phyloP scores from a whole-genome alignment of 2,888 invertebrate genomes.

The Griposia aprilina region DNA sequence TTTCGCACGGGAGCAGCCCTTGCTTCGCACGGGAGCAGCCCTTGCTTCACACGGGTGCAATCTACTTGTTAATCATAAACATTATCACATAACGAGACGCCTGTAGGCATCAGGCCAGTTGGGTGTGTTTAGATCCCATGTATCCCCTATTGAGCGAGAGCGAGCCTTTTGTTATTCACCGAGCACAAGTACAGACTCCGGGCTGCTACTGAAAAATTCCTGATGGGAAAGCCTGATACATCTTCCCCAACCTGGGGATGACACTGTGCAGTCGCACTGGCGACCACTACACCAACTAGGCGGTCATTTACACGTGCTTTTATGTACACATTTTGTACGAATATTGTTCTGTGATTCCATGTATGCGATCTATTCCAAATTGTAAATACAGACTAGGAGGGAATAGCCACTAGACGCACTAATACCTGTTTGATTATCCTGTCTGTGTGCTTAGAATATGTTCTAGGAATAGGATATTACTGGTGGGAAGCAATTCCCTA shows the following conservation, averaged over 20 bases:
- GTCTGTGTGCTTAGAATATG: neutral
- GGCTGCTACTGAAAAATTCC: neutral
- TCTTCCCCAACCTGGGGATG: too few relatives aligned
- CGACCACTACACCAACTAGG: neutral
- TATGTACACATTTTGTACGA: neutral
- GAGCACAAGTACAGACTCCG: neutral
- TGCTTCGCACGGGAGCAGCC: too few relatives aligned
- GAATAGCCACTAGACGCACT: too few relatives aligned
- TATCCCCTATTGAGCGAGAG: neutral
- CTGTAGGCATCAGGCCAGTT: neutral
- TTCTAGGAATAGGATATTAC: conserved; percentile 6
- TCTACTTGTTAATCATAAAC: neutral
- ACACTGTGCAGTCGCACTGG: neutral
- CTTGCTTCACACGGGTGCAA: too few relatives aligned
- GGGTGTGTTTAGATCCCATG: neutral
- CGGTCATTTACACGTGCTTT: neutral
- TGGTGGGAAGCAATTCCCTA: conserved; percentile 15
- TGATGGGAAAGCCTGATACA: neutral
- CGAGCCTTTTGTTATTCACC: neutral
- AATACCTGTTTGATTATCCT: conserved; percentile 1
- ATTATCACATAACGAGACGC: neutral
- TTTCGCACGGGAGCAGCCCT: too few relatives aligned
- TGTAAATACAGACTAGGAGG: neutral
- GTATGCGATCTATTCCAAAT: neutral
- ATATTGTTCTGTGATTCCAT: neutral